These are phyloP conservation scores for Alligator mississippiensis DNA, from an alignment of 2,113 vertebrate genomes.

Conservation along the genomic window DNA sequence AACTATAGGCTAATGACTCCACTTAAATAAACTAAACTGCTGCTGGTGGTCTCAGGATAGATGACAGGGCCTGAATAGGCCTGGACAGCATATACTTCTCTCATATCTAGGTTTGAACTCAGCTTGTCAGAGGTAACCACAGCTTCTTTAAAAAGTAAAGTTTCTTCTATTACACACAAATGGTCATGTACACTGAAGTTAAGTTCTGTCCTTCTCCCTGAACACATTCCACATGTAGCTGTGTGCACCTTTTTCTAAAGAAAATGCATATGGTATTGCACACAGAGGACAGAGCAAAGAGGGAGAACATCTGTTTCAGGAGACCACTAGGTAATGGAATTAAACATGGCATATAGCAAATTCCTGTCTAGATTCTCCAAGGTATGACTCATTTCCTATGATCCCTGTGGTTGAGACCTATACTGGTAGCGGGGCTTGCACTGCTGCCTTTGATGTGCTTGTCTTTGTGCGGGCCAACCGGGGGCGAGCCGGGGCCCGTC, in stretches of 20 bases:
- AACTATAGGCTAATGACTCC: background rate
- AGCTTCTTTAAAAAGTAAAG: background rate
- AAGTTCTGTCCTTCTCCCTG: background rate
- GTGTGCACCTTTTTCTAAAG: background rate
- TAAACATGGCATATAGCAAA: rapidly evolving
- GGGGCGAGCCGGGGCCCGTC: too few relatives aligned
- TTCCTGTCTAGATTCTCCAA: background rate
- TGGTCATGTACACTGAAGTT: background rate
- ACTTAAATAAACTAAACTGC: background rate
- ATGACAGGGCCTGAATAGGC: background rate
- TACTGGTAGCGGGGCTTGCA: rapidly evolving
- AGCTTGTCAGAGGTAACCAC: too few relatives aligned
- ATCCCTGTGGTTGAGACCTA: background rate
- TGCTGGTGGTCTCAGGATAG: background rate
- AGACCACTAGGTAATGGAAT: background rate
- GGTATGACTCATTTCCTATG: background rate
- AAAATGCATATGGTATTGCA: background rate
- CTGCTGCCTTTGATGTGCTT: background rate
- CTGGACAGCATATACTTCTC: background rate
- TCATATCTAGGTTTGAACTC: too few relatives aligned
- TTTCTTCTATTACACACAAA: background rate
- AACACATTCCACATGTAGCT: background rate
- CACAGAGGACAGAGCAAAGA: background rate
- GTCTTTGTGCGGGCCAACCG: too few relatives aligned
- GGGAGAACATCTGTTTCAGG: background rate